phyloP scores from a whole-genome alignment of 2,888 invertebrate genomes.

The Cerceris ruficornis region DNA sequence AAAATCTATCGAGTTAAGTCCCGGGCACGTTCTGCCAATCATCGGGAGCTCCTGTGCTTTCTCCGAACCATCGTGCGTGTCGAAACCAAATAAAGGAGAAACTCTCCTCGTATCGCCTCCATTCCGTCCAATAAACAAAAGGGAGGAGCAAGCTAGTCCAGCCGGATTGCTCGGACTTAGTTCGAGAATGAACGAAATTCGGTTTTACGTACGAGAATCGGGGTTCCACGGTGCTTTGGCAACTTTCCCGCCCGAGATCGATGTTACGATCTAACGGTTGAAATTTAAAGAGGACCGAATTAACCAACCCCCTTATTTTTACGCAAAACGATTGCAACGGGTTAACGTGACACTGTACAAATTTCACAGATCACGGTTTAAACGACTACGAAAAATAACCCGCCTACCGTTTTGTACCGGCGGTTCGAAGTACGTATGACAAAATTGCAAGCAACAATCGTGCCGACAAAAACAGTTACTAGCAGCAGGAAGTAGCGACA shows the following conservation, averaged over 20 bases:
- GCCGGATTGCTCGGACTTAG: slow-evolving; percentile 13
- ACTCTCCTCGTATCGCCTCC: background rate
- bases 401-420: background rate
- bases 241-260: slow-evolving; percentile 31
- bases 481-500: slow-evolving; percentile 26
- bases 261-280: slow-evolving; percentile 43
- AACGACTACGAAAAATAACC: slow-evolving; percentile 29
- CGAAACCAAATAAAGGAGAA: slow-evolving; percentile 32
- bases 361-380: slow-evolving; percentile 40
- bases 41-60: slow-evolving; percentile 4
- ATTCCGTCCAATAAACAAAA: slow-evolving; percentile 26
- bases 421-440: background rate
- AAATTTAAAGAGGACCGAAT: slow-evolving; percentile 49
- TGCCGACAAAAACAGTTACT: slow-evolving; percentile 37
- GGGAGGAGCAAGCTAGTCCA: slow-evolving; percentile 6
- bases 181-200: slow-evolving; percentile 48
- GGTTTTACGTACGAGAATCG: slow-evolving; percentile 25
- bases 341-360: slow-evolving; percentile 24
- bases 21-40: slow-evolving; percentile 51
- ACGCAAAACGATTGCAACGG: slow-evolving; percentile 39
- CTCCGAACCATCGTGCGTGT: slow-evolving; percentile 15
- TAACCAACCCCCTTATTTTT: slow-evolving; percentile 48
- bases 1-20: slow-evolving; percentile 50
- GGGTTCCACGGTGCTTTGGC: slow-evolving; percentile 36
- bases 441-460: slow-evolving; percentile 25